Base-by-base conservation (phyloP, 2,888 invertebrate species). In the Dioctria linearis region DNA sequence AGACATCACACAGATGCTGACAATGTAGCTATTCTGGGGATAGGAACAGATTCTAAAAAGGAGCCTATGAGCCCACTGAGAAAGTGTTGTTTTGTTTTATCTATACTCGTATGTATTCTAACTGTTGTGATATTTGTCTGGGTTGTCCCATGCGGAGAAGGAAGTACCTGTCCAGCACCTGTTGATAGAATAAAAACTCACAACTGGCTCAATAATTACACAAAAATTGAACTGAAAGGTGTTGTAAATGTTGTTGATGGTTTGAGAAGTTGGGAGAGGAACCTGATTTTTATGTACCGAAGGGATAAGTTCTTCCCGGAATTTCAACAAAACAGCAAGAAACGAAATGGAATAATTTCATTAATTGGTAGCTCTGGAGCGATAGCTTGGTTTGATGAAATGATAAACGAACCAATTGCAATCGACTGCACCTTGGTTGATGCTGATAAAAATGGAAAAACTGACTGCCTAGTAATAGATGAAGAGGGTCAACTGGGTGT, bases 371-470 rank as follows among this genome's bases (percentile, higher is more conserved):
- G 91, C 82, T 92, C 92, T 5, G 95, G 95, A 0, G 92, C 92
- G 81, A 92, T 94, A 0, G 92, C 94, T 3, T 95, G 95, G 95
- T 93, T 92, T 85, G 93, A 93, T 42, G 90, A 92, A 82, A 92
- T 94, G 85, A 91, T 90, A 59, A 91, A 92, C 84, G 92, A 93
- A 84, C 95, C 95, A 0, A 91, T 91, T 40, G 92, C 93, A 85
- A 92, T 95, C 49, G 93, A 95, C 86, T 96, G 96, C 85, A 91
- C 92, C 40, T 88, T 94, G 1, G 90, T 95, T 78, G 95, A 95
- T 89, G 92, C 93, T 0, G 93, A 95, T 86, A 90, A 89, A 75
- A 94, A 95, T 86, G 93, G 79, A 8, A 91, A 92, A 78, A 91
- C 92, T 9, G 95, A 95, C 85, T 96, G 96, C 84, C 90, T 96